Percentiles rank a stretch among this genome's conserved stretches.
phyloP scores from a whole-genome alignment of 2,797 vertebrate genomes.

The Peromyscus eremicus region DNA sequence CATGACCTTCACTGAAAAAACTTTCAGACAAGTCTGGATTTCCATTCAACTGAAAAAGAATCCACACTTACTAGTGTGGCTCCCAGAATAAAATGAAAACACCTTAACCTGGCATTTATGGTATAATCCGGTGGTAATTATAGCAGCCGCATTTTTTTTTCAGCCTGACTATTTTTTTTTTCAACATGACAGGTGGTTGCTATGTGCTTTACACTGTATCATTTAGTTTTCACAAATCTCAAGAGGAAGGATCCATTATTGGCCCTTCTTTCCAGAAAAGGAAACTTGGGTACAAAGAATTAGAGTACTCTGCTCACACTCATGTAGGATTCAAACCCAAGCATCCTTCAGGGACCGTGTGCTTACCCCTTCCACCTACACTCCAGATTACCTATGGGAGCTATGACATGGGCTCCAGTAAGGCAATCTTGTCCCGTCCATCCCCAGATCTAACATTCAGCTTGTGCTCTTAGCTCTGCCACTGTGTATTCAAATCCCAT shows the following conservation, averaged over 20 bases:
- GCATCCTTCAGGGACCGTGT: neutral
- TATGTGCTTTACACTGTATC: neutral
- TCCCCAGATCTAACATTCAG: neutral
- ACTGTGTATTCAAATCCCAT: neutral
- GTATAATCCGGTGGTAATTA: neutral
- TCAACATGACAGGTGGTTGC: neutral
- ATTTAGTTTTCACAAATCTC: neutral
- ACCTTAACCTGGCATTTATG: neutral
- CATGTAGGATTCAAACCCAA: neutral
- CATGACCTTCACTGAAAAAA: constrained; percentile 59
- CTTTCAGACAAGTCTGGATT: constrained; percentile 24
- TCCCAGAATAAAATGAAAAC: constrained; percentile 51
- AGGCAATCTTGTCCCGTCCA: neutral
- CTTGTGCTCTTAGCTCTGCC: neutral
- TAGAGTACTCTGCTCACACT: neutral
- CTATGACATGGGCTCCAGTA: neutral
- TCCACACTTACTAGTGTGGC: neutral
- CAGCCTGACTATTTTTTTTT: neutral
- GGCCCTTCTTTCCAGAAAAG: constrained; percentile 7
- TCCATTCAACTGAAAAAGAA: constrained; percentile 52
- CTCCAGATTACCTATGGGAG: neutral
- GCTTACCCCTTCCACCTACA: neutral
- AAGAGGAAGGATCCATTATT: neutral
- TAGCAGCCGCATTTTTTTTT: neutral
- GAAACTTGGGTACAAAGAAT: neutral